These are phyloP conservation scores for Belonocnema kinseyi DNA, from an alignment of 1,140 invertebrate species.

Conservation along the genomic window DNA sequence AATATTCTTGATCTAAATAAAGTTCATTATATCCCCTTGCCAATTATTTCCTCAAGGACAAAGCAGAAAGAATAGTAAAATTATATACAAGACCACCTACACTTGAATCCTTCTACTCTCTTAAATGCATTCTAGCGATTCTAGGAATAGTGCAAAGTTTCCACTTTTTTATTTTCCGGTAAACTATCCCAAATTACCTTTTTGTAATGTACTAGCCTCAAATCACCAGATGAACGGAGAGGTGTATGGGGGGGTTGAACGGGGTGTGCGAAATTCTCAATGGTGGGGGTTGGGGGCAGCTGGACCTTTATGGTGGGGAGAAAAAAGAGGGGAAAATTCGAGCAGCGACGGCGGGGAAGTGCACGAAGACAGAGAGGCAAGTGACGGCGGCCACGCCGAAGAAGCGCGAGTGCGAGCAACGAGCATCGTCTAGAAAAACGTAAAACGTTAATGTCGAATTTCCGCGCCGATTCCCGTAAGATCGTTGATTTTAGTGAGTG, in stretches of 20 bases:
- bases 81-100: too few relatives aligned
- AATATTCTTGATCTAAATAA: too few relatives aligned
- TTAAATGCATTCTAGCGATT: too few relatives aligned
- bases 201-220: conserved; percentile 6
- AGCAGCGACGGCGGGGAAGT: conserved; percentile 31
- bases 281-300: conserved; percentile 4
- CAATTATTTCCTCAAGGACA: too few relatives aligned
- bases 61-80: too few relatives aligned
- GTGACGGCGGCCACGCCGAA: conserved; percentile 30
- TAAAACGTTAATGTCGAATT: conserved; percentile 57
- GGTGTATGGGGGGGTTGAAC: background rate
- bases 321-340: conserved; percentile 34
- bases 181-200: conserved; percentile 10
- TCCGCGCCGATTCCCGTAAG: conserved; percentile 73
- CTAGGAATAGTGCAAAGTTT: too few relatives aligned
- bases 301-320: background rate
- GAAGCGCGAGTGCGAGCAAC: conserved; percentile 37
- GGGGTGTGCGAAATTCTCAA: conserved; percentile 25
- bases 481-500: conserved; percentile 36
- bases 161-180: conserved; percentile 1
- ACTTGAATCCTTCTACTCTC: too few relatives aligned
- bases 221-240: background rate
- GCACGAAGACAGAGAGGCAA: conserved; percentile 29
- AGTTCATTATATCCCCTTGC: too few relatives aligned
- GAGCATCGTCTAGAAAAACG: background rate